A percentile compares a stretch with the other conserved stretches of the same genome.
These are phyloP conservation scores for Myanophis thanlyinensis DNA, from an alignment of 2,113 vertebrate species.

Conservation along the genomic window DNA sequence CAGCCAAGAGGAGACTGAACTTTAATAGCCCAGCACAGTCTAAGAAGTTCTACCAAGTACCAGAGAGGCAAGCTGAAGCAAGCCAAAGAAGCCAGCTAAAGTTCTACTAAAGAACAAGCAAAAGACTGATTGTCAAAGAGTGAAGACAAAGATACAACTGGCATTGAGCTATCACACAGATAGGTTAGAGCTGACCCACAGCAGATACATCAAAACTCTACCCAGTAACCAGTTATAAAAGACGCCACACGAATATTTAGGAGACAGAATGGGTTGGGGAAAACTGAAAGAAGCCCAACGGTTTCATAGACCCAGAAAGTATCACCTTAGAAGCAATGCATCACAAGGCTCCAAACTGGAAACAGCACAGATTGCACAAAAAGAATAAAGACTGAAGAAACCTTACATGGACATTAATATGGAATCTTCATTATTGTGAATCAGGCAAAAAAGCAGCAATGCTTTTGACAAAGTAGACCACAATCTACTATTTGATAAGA, in stretches of 20 bases:
- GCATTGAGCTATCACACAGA: neutral
- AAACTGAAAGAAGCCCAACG: neutral
- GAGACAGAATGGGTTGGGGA: neutral
- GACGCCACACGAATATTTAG: neutral
- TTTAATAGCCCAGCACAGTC: neutral
- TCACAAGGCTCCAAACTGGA: neutral
- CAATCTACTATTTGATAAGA: no score
- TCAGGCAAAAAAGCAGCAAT: neutral
- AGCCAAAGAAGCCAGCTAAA: neutral
- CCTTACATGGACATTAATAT: neutral
- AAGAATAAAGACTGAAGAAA: neutral
- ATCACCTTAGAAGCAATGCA: neutral
- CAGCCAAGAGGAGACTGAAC: neutral
- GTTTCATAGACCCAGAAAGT: no score
- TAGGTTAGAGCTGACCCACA: neutral
- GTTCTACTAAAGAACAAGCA: neutral
- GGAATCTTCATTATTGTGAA: neutral
- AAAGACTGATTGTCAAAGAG: neutral
- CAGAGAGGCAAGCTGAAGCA: neutral
- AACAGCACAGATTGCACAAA: neutral
- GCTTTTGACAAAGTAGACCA: no score
- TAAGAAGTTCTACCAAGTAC: neutral
- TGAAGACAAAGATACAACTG: neutral
- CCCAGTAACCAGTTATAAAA: neutral
- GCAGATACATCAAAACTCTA: neutral